Percentiles rank a stretch among this genome's conserved stretches.
Evolutionary conservation across 2,888 invertebrate genomes (phyloP).

Genomic region (Drepanosiphum platanoidis): DNA sequence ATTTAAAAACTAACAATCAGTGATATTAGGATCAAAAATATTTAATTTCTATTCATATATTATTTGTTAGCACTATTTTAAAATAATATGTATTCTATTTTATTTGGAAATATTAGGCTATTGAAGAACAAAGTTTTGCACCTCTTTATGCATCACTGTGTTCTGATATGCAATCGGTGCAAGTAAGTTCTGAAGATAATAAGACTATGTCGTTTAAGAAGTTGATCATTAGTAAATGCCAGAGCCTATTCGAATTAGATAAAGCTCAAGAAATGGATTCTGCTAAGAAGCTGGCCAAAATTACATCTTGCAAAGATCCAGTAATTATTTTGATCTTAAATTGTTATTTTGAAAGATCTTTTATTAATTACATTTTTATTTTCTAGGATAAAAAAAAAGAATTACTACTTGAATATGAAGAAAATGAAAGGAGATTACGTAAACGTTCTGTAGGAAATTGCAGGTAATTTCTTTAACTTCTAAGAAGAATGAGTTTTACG

Average conservation of each 20-base stretch:
- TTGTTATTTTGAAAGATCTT: constrained; percentile 9
- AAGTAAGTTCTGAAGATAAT: constrained; percentile 70
- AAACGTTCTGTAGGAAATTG: constrained; percentile 91
- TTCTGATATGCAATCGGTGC: constrained; percentile 75
- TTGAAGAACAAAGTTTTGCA: constrained; percentile 94
- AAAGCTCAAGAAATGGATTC: constrained; percentile 76
- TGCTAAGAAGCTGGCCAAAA: constrained; percentile 70
- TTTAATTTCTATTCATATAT: too few species aligned
- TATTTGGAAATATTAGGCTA: constrained; percentile 75
- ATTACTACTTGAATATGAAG: constrained; percentile 75
- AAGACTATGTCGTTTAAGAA: constrained; percentile 74
- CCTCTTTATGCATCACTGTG: constrained; percentile 91
- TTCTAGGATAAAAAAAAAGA: constrained; percentile 78
- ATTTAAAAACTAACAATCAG: too few species aligned
- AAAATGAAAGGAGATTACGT: constrained; percentile 81
- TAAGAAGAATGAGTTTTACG: neutral
- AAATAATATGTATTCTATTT: too few species aligned
- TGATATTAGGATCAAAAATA: too few species aligned
- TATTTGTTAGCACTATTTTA: too few species aligned
- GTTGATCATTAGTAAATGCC: constrained; percentile 84
- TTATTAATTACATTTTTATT: constrained; percentile 48
- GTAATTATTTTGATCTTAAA: constrained; percentile 67
- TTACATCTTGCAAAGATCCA: constrained; percentile 71
- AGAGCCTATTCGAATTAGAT: constrained; percentile 88
- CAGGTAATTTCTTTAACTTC: constrained; percentile 70